Percentiles rank a stretch among this genome's conserved stretches.
phyloP scores from a whole-genome alignment of 1,140 invertebrate species.

The Colletes latitarsis region DNA sequence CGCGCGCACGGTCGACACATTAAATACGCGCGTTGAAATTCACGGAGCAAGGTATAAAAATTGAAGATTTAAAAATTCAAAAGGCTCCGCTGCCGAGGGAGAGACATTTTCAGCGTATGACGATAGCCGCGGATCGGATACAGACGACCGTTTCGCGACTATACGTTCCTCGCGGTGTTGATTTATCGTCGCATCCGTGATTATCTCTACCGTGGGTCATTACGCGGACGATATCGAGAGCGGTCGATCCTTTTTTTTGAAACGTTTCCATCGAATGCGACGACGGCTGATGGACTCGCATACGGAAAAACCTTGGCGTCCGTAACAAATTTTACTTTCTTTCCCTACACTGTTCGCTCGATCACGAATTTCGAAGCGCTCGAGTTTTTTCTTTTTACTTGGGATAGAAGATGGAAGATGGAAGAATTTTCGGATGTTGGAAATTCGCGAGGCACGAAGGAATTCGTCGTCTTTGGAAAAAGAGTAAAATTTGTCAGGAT shows the following conservation, averaged over 20 bases:
- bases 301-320: slow-evolving; percentile 13
- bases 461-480: neutral
- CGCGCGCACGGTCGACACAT: neutral
- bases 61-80: slow-evolving; percentile 21
- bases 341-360: neutral
- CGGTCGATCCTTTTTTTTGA: slow-evolving; percentile 1
- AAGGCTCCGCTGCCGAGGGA: neutral
- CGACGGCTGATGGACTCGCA: slow-evolving; percentile 3
- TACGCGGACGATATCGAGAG: slow-evolving; percentile 51
- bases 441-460: neutral
- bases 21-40: neutral
- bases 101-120: neutral
- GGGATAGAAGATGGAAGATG: neutral
- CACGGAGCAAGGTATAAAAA: neutral
- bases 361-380: neutral
- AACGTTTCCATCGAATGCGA: slow-evolving; percentile 49
- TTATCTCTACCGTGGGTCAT: slow-evolving; percentile 42
- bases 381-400: too few relatives aligned
- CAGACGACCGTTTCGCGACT: slow-evolving; percentile 27
- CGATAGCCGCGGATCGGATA: slow-evolving; percentile 16
- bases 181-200: slow-evolving; percentile 49
- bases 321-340: slow-evolving; percentile 24
- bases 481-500: neutral
- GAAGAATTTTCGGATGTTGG: neutral
- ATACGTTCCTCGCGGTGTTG: slow-evolving; percentile 40